These are phyloP conservation scores for Platorchestia sp. DNA, from an alignment of 1,140 invertebrate species.

Conservation along the genomic window DNA sequence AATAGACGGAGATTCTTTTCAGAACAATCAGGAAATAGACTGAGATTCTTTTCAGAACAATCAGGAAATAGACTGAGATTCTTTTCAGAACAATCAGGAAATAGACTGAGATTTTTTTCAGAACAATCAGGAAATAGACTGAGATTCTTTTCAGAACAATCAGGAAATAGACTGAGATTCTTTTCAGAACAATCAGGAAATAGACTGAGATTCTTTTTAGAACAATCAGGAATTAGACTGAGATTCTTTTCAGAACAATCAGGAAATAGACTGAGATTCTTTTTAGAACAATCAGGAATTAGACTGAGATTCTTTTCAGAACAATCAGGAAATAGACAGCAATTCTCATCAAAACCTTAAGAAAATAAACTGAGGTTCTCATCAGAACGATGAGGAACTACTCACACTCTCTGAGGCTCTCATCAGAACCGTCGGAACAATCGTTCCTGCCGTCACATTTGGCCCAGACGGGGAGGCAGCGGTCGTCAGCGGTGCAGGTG, in stretches of 20 bases:
- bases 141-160: conserved; percentile 74
- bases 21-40: too few species aligned
- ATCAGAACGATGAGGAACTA: neutral
- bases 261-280: too few species aligned
- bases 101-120: neutral
- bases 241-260: too few species aligned
- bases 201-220: conserved; percentile 72
- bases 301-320: conserved; percentile 72
- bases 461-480: conserved; percentile 73
- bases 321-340: neutral
- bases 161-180: conserved; percentile 70
- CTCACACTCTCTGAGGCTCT: conserved; percentile 69
- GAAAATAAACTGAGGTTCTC: conserved; percentile 5
- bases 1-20: neutral
- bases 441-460: conserved; percentile 72
- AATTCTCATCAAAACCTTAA: too few species aligned
- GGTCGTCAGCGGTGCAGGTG: conserved; percentile 67
- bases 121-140: neutral
- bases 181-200: conserved; percentile 75
- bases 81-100: conserved; percentile 74
- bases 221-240: neutral
- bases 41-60: neutral
- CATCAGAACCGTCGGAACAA: conserved; percentile 74
- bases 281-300: conserved; percentile 74
- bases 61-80: conserved; percentile 61